phyloP scores from a whole-genome alignment of 2,888 invertebrate genomes.

The Cistogaster globosa region DNA sequence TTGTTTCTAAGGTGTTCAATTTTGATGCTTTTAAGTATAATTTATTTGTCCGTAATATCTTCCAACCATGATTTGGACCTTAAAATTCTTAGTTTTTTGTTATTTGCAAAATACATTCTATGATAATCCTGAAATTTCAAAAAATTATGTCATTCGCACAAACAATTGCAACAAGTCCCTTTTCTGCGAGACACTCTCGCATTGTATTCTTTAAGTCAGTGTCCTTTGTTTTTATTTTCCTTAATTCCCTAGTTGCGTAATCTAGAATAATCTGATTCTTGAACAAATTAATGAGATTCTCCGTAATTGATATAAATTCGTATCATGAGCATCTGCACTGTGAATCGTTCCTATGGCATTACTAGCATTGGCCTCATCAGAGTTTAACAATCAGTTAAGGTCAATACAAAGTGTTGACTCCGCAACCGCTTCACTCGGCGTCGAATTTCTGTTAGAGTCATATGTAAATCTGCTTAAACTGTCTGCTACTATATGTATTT shows the following conservation, averaged over 20 bases:
- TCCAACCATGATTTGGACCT: neutral
- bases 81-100: too few relatives aligned
- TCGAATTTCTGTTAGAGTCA: neutral
- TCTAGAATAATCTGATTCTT: constrained; percentile 31
- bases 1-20: too few relatives aligned
- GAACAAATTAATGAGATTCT: too few relatives aligned
- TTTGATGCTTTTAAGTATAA: too few relatives aligned
- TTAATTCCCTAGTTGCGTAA: constrained; percentile 18
- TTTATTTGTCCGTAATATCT: neutral
- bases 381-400: too few relatives aligned
- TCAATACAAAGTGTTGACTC: neutral
- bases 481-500: constrained; percentile 44
- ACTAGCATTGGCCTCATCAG: too few relatives aligned
- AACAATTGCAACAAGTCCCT: neutral
- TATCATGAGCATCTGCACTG: too few relatives aligned
- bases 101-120: constrained; percentile 3
- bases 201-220: too few relatives aligned
- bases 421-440: neutral
- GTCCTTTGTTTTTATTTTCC: neutral
- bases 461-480: neutral
- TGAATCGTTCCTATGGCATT: constrained; percentile 48
- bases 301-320: too few relatives aligned
- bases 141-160: constrained; percentile 5
- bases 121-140: neutral
- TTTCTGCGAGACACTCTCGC: too few relatives aligned